These are phyloP conservation scores for Orycteropus afer DNA, from an alignment of 2,113 vertebrate species.

Conservation along the genomic window DNA sequence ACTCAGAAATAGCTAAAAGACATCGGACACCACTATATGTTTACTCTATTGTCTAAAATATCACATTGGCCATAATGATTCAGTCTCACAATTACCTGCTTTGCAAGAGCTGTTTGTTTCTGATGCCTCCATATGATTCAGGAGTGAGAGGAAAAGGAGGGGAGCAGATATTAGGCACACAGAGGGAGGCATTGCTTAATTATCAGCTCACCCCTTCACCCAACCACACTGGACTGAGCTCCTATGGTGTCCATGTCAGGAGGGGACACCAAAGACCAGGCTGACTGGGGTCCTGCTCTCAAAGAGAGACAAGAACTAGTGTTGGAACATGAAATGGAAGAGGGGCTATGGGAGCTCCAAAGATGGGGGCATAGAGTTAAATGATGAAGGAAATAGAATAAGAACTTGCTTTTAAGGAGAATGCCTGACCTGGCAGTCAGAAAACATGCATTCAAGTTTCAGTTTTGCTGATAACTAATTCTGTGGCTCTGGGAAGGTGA, in stretches of 20 bases:
- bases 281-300: not conserved
- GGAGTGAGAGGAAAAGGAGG: not conserved
- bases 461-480: not conserved
- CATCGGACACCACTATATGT: not conserved
- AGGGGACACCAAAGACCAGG: not conserved
- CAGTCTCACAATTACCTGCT: not conserved
- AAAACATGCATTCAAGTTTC: not conserved
- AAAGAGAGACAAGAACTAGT: too few relatives aligned
- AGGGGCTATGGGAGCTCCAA: not conserved
- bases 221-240: not conserved
- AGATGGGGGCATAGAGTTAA: not conserved
- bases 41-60: not conserved
- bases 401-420: not conserved
- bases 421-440: not conserved
- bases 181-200: not conserved
- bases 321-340: not conserved
- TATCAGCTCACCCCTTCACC: not conserved
- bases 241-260: accelerated
- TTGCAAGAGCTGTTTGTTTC: not conserved
- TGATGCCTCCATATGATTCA: not conserved
- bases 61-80: not conserved
- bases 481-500: not conserved
- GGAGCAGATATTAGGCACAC: not conserved
- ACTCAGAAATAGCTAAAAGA: not conserved
- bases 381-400: not conserved